These are phyloP conservation scores for Adelosebastes latens DNA, from an alignment of 2,797 vertebrate species.

Conservation along the genomic window DNA sequence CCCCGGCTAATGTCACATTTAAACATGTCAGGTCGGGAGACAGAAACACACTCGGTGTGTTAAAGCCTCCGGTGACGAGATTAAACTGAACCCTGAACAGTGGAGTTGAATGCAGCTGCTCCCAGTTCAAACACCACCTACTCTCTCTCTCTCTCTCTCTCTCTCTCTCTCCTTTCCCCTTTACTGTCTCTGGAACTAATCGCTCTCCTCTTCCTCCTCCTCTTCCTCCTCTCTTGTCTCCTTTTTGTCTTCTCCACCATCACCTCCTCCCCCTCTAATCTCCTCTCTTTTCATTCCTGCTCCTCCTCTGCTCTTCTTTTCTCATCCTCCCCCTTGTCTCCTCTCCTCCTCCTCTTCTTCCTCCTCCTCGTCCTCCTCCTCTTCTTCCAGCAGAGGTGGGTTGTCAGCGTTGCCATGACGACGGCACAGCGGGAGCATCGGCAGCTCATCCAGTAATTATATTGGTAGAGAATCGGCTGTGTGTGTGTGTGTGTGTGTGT, in stretches of 20 bases:
- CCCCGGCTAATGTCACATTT: not conserved
- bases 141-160: conserved; percentile 12
- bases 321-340: conserved; percentile 39
- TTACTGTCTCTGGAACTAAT: not conserved
- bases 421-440: conserved; percentile 70
- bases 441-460: conserved; percentile 74
- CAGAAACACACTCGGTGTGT: not conserved
- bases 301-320: conserved; percentile 43
- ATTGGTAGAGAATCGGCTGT: conserved; percentile 50
- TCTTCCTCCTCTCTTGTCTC: not conserved
- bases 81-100: conserved; percentile 5
- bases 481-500: not conserved
- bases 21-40: not conserved
- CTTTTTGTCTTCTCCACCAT: conserved; percentile 1
- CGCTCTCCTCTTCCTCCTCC: conserved; percentile 16
- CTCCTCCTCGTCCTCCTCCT: conserved; percentile 48
- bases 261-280: conserved; percentile 18
- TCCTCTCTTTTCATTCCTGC: conserved; percentile 3
- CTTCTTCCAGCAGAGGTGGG: conserved; percentile 71
- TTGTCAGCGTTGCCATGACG: conserved; percentile 66
- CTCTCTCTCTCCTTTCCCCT: not conserved
- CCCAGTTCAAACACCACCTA: conserved; percentile 35
- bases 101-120: conserved; percentile 50
- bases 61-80: not conserved
- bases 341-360: not conserved